Percentiles rank a stretch among this genome's conserved stretches.
Evolutionary conservation across 2,113 vertebrate species (phyloP).

Genomic region (Poeciliopsis occidentalis): DNA sequence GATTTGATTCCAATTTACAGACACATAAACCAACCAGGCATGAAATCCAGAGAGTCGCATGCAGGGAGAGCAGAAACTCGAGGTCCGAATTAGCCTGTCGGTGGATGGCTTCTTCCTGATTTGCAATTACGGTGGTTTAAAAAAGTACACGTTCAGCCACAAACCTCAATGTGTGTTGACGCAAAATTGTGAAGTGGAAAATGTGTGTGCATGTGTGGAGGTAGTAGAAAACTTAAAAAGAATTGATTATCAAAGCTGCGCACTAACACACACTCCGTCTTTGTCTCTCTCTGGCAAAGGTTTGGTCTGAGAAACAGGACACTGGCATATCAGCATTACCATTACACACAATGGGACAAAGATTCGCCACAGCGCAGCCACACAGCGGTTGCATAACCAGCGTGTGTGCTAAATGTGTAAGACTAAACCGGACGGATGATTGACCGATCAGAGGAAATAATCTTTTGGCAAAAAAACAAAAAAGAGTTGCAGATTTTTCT

Average conservation of each 20-base stretch:
- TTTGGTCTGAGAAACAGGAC: slow-evolving; percentile 32
- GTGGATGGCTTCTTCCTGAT: background rate
- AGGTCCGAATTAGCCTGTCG: background rate
- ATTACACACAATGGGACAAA: slow-evolving; percentile 34
- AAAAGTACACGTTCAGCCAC: background rate
- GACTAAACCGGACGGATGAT: slow-evolving; percentile 20
- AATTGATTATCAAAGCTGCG: slow-evolving; percentile 7
- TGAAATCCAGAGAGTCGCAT: slow-evolving; percentile 28
- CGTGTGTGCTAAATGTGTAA: slow-evolving; percentile 14
- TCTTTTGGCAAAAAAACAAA: too few relatives aligned
- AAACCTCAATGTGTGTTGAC: background rate
- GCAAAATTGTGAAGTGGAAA: background rate
- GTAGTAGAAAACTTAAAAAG: background rate
- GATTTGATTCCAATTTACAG: slow-evolving; percentile 25
- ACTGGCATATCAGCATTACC: slow-evolving; percentile 27
- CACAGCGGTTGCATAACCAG: slow-evolving; percentile 48
- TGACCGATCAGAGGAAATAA: background rate
- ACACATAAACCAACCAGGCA: slow-evolving; percentile 23
- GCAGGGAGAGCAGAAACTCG: background rate
- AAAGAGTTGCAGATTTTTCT: too few relatives aligned
- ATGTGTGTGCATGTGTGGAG: slow-evolving; percentile 5
- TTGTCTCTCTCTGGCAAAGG: background rate
- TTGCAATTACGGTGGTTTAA: background rate
- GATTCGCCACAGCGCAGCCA: slow-evolving; percentile 18
- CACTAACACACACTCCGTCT: slow-evolving; percentile 5